phyloP scores from a whole-genome alignment of 2,888 invertebrate genomes.

The Leucophenga maculata region DNA sequence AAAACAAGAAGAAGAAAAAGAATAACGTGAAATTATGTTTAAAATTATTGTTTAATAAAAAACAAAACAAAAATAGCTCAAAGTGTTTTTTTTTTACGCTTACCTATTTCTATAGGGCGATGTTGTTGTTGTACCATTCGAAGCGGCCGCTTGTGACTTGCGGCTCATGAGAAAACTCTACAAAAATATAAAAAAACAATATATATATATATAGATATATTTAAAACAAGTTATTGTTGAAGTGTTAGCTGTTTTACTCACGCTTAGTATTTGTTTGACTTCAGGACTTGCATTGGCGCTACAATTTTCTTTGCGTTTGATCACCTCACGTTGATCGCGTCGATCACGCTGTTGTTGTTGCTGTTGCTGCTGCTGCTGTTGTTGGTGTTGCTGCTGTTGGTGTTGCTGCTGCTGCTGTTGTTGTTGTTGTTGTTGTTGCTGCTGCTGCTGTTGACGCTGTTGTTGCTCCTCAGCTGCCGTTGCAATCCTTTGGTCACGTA shows the following conservation, averaged over 20 bases:
- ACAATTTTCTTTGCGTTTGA: slow-evolving; percentile 96
- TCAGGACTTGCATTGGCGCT: slow-evolving; percentile 96
- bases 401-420: slow-evolving; percentile 73
- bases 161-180: slow-evolving; percentile 87
- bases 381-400: slow-evolving; percentile 41
- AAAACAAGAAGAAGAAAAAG: no score
- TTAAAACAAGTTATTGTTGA: neutral
- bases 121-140: slow-evolving; percentile 79
- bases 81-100: no score
- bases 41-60: no score
- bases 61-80: no score
- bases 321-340: slow-evolving; percentile 83
- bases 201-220: neutral
- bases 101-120: slow-evolving; percentile 87
- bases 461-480: slow-evolving; percentile 79
- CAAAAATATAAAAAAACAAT: slow-evolving; percentile 43
- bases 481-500: slow-evolving; percentile 83
- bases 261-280: slow-evolving; percentile 96
- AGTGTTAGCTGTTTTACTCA: no score
- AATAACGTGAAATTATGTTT: no score
- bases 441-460: slow-evolving; percentile 46
- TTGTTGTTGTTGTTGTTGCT: slow-evolving; percentile 70
- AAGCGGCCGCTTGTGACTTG: slow-evolving; percentile 81
- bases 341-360: slow-evolving; percentile 81
- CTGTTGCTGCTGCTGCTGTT: slow-evolving; percentile 76